phyloP scores from a whole-genome alignment of 2,797 vertebrate species.

The Ataeniobius toweri region DNA sequence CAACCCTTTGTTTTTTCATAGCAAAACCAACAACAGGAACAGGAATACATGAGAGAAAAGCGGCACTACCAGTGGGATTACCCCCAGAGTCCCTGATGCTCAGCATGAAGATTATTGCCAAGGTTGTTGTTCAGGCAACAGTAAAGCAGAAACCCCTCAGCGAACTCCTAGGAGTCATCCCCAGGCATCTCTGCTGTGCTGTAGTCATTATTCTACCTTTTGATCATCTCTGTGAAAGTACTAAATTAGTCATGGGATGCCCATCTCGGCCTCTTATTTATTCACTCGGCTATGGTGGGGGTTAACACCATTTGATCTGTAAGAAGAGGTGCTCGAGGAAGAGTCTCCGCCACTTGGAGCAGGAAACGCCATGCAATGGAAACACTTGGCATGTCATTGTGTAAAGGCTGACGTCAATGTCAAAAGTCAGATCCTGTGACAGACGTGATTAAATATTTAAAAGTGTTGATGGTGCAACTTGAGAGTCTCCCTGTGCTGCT shows the following conservation, averaged over 20 bases:
- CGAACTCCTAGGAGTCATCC: conserved; percentile 33
- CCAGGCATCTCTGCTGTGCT: conserved; percentile 12
- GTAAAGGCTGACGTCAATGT: conserved; percentile 76
- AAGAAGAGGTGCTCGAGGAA: conserved; percentile 43
- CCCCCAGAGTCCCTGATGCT: conserved; percentile 44
- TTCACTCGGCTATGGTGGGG: conserved; percentile 23
- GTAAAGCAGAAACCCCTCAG: conserved; percentile 29
- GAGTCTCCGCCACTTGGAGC: conserved; percentile 9
- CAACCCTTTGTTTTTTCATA: conserved; percentile 37
- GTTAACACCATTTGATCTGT: conserved; percentile 41
- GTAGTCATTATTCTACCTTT: not conserved
- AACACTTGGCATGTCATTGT: conserved; percentile 58
- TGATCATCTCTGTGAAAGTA: conserved; percentile 14
- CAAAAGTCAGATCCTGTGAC: conserved; percentile 77
- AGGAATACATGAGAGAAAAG: conserved; percentile 23
- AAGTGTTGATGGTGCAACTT: conserved; percentile 73
- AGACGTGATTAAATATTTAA: conserved; percentile 80
- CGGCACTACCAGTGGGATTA: conserved; percentile 41
- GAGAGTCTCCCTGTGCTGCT: conserved; percentile 64
- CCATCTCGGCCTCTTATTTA: conserved; percentile 21
- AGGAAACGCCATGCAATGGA: conserved; percentile 47
- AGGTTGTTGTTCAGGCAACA: conserved; percentile 64
- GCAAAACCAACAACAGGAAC: conserved; percentile 41
- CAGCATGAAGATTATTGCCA: conserved; percentile 47
- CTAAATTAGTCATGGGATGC: conserved; percentile 27